Percentiles rank a stretch among this genome's conserved stretches.
These are phyloP conservation scores for Meandrina meandrites DNA, from an alignment of 92 coral and sea anemone genomes.

Conservation along the genomic window DNA sequence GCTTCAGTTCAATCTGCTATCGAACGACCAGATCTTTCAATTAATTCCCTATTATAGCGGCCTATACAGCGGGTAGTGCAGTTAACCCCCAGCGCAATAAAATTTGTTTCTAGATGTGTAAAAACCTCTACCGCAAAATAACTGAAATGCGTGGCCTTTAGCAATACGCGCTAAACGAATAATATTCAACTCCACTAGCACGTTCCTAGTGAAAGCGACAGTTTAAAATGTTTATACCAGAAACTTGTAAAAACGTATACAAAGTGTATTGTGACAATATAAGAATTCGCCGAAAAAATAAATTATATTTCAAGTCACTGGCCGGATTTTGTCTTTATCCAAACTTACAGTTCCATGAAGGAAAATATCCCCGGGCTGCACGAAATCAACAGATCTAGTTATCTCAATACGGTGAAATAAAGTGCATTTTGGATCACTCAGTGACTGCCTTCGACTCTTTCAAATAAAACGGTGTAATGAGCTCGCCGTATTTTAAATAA, in stretches of 20 bases:
- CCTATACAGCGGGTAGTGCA: background rate
- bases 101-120: background rate
- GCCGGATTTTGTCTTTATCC: background rate
- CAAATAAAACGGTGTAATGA: background rate
- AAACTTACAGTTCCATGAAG: background rate
- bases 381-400: background rate
- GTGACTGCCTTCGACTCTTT: background rate
- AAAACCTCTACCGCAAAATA: background rate
- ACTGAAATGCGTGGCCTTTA: background rate
- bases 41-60: conserved; percentile 1
- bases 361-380: background rate
- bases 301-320: background rate
- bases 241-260: background rate
- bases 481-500: background rate
- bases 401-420: background rate
- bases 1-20: background rate
- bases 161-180: background rate
- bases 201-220: background rate
- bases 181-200: background rate
- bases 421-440: background rate
- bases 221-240: background rate
- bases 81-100: background rate
- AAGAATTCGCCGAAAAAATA: background rate
- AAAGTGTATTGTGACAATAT: background rate
- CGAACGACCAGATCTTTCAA: background rate